These are phyloP conservation scores for Antheraea yamamai DNA, from an alignment of 2,888 invertebrate species.

Conservation along the genomic window DNA sequence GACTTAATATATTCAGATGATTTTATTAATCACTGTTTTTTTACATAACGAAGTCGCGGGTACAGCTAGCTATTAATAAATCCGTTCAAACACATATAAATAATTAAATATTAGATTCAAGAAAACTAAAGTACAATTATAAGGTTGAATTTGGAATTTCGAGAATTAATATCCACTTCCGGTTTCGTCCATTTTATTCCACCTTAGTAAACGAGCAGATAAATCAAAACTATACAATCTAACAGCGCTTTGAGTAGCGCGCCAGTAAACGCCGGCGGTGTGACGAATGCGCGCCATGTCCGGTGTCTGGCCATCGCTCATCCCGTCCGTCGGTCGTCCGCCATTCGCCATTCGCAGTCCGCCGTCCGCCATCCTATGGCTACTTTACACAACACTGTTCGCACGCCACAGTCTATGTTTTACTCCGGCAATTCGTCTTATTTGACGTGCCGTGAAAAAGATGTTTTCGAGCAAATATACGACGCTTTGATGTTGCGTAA, in stretches of 20 bases:
- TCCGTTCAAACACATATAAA: too few relatives aligned
- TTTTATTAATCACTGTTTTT: too few relatives aligned
- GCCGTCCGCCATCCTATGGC: constrained; percentile 27
- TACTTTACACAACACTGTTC: constrained; percentile 15
- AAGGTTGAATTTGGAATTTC: not conserved
- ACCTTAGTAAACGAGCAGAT: constrained; percentile 1
- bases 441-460: constrained; percentile 19
- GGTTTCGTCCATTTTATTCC: not conserved
- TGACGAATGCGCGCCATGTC: constrained; percentile 58
- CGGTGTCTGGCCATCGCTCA: constrained; percentile 50
- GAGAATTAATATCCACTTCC: not conserved
- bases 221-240: constrained; percentile 20
- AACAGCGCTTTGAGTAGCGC: constrained; percentile 11
- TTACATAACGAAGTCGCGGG: too few relatives aligned
- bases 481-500: constrained; percentile 15
- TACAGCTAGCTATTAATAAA: too few relatives aligned
- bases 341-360: constrained; percentile 37
- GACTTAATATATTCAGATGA: too few relatives aligned
- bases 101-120: not conserved
- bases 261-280: constrained; percentile 37
- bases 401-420: constrained; percentile 10
- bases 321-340: constrained; percentile 36
- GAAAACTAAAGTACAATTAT: not conserved
- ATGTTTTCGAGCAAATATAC: constrained; percentile 9
- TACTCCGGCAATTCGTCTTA: constrained; percentile 19